Evolutionary conservation across 2,113 vertebrate species (phyloP).

Genomic region (Panurus biarmicus): DNA sequence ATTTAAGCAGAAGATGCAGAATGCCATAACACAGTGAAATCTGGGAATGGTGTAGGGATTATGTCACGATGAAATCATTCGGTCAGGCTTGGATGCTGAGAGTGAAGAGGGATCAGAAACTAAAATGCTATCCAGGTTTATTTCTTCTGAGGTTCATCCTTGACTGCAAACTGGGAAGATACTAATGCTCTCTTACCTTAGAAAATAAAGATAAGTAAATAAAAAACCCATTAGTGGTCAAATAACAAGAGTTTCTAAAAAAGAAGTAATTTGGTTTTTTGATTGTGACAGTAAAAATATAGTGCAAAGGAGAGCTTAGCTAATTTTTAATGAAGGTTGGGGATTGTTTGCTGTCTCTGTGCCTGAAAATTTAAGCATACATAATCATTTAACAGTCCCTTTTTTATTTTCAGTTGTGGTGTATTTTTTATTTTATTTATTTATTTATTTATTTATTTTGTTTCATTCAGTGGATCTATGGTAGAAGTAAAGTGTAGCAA

Average conservation of each 20-base stretch:
- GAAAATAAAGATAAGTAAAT: background rate
- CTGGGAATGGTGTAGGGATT: background rate
- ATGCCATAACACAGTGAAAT: background rate
- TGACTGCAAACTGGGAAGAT: background rate
- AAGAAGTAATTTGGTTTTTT: background rate
- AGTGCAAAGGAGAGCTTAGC: background rate
- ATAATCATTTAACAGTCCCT: fast-evolving
- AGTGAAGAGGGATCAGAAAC: background rate
- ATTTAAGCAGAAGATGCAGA: background rate
- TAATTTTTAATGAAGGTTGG: background rate
- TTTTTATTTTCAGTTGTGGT: background rate
- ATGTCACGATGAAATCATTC: background rate
- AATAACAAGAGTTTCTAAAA: background rate
- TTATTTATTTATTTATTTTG: too few relatives aligned
- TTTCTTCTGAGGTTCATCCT: background rate
- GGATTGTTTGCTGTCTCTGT: background rate
- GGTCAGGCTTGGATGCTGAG: background rate
- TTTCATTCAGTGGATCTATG: background rate
- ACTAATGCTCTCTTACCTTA: background rate
- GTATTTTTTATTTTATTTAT: too few relatives aligned
- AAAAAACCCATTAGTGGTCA: background rate
- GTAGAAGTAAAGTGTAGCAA: background rate
- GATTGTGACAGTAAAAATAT: background rate
- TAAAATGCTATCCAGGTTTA: background rate
- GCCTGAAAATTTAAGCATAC: background rate